Percentiles rank a stretch among this genome's conserved stretches.
Evolutionary conservation across 2,888 invertebrate species (phyloP).

Genomic region (Drosophila percnosoma): DNA sequence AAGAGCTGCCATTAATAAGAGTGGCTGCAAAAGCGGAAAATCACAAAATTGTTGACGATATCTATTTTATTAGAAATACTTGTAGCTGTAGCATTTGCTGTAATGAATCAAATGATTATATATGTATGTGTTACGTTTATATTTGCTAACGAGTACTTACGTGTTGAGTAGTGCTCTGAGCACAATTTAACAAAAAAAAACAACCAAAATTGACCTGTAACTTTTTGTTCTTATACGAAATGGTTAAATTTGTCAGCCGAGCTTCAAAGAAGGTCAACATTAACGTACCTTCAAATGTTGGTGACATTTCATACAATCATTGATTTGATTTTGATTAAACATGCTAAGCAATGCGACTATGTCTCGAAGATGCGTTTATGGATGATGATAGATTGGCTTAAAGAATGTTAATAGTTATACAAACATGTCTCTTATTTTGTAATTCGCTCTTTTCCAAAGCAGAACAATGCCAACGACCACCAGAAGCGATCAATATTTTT

Average conservation of each 20-base stretch:
- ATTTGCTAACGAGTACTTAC: background rate
- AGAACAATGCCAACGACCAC: background rate
- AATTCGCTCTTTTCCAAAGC: background rate
- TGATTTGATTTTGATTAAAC: background rate
- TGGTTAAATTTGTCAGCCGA: background rate
- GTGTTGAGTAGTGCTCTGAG: background rate
- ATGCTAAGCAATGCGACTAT: background rate
- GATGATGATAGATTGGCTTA: background rate
- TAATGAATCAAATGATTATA: background rate
- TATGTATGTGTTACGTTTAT: background rate
- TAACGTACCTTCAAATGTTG: background rate
- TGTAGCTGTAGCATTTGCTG: background rate
- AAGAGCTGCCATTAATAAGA: background rate
- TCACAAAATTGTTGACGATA: constrained; percentile 3
- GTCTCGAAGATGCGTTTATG: background rate
- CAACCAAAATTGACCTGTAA: background rate
- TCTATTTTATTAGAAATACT: constrained; percentile 13
- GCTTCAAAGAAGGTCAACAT: background rate
- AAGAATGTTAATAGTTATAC: background rate
- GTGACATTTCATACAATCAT: background rate
- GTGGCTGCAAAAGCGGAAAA: background rate
- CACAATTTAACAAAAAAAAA: background rate
- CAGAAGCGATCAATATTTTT: background rate
- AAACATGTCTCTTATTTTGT: background rate
- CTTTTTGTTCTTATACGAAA: background rate